Evolutionary conservation across 1,140 invertebrate species (phyloP), one percentile per base, ranked within the genome.

Genomic region (Arion vulgaris): DNA sequence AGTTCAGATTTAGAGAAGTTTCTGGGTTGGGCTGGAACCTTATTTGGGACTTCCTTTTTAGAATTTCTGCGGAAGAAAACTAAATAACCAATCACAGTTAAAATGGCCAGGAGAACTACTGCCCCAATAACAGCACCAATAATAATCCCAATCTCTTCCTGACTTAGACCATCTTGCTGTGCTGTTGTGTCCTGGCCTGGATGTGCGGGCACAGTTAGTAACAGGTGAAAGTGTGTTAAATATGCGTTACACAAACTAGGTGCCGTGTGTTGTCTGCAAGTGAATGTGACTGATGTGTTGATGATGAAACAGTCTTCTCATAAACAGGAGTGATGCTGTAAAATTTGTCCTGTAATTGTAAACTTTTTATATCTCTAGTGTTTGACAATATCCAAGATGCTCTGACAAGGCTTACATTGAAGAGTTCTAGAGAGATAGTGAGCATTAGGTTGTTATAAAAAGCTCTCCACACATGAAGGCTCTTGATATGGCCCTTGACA

Each of bases 1-100:
- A 77, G 32, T 32, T 77, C 75, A 7, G 75, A 77, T 39, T 77
- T 77, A 2, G 45, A 36, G 51, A 77, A 77, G n/a, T 34, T 66
- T 36, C 75, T 32, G 32, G 75, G 49, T 39, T 57, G 75, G 5
- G 23, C 49, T 23, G 28, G 75, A 36, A 38, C 41, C 19, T 36
- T 28, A 41, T 13, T 26, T 36, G n/a, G n/a, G 9, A 41, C 28
- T n/a, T 53, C 19, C 17, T 75, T 75, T 15, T 75, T 28, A 5
- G 28, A 28, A 17, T 26, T 2, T 23, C 51, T 57, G 26, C 51
- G 49, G 19, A 13, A 51, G 7, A 77, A 5, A 9, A 66, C 4
- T 17, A 77, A 17, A 39, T 57, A 53, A 15, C 57, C n/a, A 41
- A 77, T 77, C 19, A 51, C 75, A 32, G 11, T 32, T 13, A 77